Evolutionary conservation across 1,140 invertebrate species (phyloP).

Genomic region (Psilanteris sp.): DNA sequence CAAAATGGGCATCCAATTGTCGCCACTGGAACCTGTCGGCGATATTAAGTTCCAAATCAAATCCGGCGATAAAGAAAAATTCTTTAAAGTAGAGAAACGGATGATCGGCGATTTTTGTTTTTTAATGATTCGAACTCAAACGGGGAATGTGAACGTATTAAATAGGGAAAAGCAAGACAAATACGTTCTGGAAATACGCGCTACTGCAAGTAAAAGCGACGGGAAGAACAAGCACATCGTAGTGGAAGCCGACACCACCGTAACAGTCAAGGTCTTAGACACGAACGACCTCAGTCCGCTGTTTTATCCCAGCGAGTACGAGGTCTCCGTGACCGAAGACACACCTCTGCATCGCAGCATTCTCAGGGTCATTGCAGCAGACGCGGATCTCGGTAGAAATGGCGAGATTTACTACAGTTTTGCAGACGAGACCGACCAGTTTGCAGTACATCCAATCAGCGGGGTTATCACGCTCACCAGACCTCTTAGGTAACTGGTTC

Average conservation of each 20-base stretch:
- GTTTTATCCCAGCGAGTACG: conserved; percentile 93
- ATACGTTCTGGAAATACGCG: conserved; percentile 90
- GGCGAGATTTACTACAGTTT: conserved; percentile 98
- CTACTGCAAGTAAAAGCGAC: conserved; percentile 83
- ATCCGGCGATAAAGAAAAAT: conserved; percentile 90
- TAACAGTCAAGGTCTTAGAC: conserved; percentile 91
- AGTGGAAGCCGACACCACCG: conserved; percentile 86
- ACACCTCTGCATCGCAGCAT: conserved; percentile 90
- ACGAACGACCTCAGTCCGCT: conserved; percentile 95
- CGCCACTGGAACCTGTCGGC: conserved; percentile 80
- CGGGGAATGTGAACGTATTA: conserved; percentile 89
- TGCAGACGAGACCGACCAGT: conserved; percentile 88
- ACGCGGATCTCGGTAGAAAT: conserved; percentile 96
- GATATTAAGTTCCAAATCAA: conserved; percentile 91
- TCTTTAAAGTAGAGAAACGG: conserved; percentile 94
- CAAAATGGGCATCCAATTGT: conserved; percentile 84
- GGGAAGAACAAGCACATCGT: conserved; percentile 80
- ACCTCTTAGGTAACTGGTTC: conserved; percentile 83
- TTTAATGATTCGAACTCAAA: conserved; percentile 90
- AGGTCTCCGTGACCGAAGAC: conserved; percentile 93
- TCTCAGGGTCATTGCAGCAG: conserved; percentile 90
- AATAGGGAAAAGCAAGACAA: conserved; percentile 94
- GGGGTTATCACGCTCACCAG: conserved; percentile 92
- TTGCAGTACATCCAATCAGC: conserved; percentile 94
- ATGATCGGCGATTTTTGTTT: conserved; percentile 96